Evolutionary conservation across 1,140 invertebrate genomes (phyloP).

Genomic region (Sarcophaga bullata): DNA sequence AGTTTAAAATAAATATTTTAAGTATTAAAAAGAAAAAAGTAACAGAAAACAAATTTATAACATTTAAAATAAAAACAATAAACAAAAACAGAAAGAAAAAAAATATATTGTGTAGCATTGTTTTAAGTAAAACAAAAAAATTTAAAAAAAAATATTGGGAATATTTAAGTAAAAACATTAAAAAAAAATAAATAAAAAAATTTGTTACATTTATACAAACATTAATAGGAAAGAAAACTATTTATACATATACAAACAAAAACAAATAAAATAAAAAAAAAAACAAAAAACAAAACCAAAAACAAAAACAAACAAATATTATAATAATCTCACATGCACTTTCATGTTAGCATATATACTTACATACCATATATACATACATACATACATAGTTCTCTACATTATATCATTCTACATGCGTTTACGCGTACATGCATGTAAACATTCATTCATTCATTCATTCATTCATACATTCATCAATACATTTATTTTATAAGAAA

Average conservation of each 20-base stretch:
- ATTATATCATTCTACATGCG: no score
- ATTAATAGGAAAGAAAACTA: no score
- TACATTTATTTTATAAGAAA: no score
- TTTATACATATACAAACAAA: no score
- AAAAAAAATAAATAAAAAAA: not conserved
- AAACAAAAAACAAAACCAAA: no score
- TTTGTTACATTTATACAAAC: slow-evolving; percentile 8
- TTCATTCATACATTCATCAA: no score
- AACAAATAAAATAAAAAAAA: no score
- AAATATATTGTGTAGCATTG: slow-evolving; percentile 15
- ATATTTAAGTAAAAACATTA: not conserved
- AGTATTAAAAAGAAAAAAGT: not conserved
- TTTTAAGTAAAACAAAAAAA: not conserved
- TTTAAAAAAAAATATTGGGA: not conserved
- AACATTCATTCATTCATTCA: no score
- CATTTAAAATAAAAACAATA: not conserved
- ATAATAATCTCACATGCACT: slow-evolving; percentile 6
- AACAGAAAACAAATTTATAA: not conserved
- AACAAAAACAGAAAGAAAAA: not conserved
- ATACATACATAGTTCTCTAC: no score
- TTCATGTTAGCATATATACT: slow-evolving; percentile 8
- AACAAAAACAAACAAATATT: not conserved
- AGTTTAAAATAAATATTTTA: not conserved
- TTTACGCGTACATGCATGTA: no score
- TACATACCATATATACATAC: not conserved